Evolutionary conservation across 2,888 invertebrate species (phyloP).

Genomic region (Macroteleia sp.): DNA sequence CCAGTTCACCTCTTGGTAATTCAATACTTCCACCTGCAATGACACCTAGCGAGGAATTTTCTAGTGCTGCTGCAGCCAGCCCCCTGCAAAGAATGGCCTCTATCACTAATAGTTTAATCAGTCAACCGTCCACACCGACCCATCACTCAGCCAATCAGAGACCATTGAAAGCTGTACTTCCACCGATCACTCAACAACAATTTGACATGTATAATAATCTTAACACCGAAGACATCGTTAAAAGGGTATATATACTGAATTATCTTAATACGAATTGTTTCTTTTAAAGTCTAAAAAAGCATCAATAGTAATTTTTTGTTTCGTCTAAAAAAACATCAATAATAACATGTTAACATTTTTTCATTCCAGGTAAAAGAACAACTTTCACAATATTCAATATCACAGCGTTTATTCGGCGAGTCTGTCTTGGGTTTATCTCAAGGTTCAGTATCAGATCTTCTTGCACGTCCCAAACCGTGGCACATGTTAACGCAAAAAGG

Average conservation of each 20-base stretch:
- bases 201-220: constrained; percentile 99
- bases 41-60: constrained; percentile 92
- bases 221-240: constrained; percentile 99
- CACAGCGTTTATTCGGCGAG: constrained; percentile 98
- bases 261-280: too few relatives aligned
- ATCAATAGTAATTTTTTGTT: too few relatives aligned
- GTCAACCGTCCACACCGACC: constrained; percentile 93
- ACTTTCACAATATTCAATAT: constrained; percentile 97
- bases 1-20: constrained; percentile 93
- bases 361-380: constrained; percentile 92
- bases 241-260: constrained; percentile 90
- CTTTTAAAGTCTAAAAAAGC: too few relatives aligned
- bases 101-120: constrained; percentile 97
- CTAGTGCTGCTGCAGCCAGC: constrained; percentile 92
- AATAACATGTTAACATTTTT: too few relatives aligned
- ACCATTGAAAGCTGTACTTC: constrained; percentile 97
- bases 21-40: constrained; percentile 93
- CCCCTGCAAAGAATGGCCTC: constrained; percentile 99
- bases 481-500: constrained; percentile 99
- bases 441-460: constrained; percentile 98
- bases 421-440: constrained; percentile 98
- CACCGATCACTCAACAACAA: constrained; percentile 99
- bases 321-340: too few relatives aligned
- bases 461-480: constrained; percentile 99
- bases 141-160: constrained; percentile 93